These are phyloP conservation scores for Cochlearius cochlearius DNA, from an alignment of 2,113 vertebrate genomes.

Conservation along the genomic window DNA sequence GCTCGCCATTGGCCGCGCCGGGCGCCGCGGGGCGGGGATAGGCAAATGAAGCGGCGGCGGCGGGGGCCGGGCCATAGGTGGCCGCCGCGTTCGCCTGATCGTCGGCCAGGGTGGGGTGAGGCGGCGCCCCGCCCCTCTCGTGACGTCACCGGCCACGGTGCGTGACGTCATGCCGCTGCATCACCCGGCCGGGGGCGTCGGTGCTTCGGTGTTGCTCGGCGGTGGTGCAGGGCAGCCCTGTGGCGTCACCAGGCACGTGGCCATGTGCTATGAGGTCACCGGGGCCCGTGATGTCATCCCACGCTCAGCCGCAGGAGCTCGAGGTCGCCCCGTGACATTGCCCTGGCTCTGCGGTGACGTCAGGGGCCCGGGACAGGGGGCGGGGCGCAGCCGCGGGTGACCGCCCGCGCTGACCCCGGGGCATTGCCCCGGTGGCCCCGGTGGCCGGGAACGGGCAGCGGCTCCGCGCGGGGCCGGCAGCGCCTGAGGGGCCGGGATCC, in stretches of 20 bases:
- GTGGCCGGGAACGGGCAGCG: no score
- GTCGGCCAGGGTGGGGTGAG: rapidly evolving
- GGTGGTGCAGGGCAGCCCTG: rapidly evolving
- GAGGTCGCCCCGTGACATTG: rapidly evolving
- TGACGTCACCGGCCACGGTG: not conserved
- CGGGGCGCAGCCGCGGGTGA: rapidly evolving
- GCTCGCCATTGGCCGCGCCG: not conserved
- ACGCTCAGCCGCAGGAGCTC: rapidly evolving
- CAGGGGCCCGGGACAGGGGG: not conserved
- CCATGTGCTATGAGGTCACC: rapidly evolving
- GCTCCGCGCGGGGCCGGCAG: no score
- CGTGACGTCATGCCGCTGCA: not conserved
- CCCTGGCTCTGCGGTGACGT: rapidly evolving
- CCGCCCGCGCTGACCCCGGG: not conserved
- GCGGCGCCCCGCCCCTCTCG: rapidly evolving
- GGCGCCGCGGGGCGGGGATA: rapidly evolving
- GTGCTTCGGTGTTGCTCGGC: not conserved
- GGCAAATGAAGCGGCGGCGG: not conserved
- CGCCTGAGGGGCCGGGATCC: not conserved
- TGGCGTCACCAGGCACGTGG: rapidly evolving
- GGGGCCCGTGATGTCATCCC: not conserved
- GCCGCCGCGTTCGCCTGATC: slow-evolving; percentile 15
- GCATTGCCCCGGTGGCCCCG: not conserved
- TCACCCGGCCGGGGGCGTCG: rapidly evolving
- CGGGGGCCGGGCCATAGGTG: not conserved